These are phyloP conservation scores for Tautogolabrus adspersus DNA, from an alignment of 2,113 vertebrate genomes.

Conservation along the genomic window DNA sequence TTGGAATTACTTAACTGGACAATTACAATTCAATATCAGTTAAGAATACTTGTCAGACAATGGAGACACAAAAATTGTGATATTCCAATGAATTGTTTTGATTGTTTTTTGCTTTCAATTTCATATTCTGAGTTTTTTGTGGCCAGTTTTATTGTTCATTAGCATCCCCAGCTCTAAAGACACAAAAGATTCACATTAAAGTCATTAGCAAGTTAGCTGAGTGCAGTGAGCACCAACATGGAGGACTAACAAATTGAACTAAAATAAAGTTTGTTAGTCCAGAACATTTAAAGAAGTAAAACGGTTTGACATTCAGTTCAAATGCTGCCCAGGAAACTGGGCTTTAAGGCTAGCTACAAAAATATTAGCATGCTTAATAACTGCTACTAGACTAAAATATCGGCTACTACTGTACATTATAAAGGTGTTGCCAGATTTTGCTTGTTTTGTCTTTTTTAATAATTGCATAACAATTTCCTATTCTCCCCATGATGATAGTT, in stretches of 20 bases:
- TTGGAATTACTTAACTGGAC: too few species aligned
- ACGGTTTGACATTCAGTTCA: not conserved
- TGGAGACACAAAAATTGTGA: too few species aligned
- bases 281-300: not conserved
- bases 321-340: constrained; percentile 2
- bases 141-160: not conserved
- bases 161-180: not conserved
- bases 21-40: too few species aligned
- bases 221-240: not conserved
- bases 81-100: too few species aligned
- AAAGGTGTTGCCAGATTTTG: constrained; percentile 6
- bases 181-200: not conserved
- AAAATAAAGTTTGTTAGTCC: too few species aligned
- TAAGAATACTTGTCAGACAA: constrained; percentile 6
- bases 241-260: too few species aligned
- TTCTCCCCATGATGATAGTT: constrained; percentile 3
- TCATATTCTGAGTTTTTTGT: too few species aligned
- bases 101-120: too few species aligned
- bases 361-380: constrained; percentile 6
- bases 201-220: not conserved
- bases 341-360: not conserved
- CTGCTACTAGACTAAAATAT: not conserved
- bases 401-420: not conserved
- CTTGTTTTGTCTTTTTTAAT: not conserved
- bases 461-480: constrained; percentile 15